phyloP scores from a whole-genome alignment of 2,113 vertebrate genomes.

The Melanotaenia duboulayi region DNA sequence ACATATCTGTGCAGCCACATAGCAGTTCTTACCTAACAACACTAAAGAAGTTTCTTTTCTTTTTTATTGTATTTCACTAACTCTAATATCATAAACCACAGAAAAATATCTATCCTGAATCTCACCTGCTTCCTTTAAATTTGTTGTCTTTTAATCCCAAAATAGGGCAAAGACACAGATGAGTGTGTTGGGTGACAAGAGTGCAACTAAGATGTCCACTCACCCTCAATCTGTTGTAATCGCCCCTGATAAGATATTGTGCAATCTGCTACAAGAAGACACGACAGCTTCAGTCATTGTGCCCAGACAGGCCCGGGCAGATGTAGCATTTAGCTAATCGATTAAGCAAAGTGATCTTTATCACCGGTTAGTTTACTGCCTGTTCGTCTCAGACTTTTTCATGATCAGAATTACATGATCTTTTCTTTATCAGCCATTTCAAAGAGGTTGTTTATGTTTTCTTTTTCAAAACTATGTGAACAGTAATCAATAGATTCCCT shows the following conservation, averaged over 20 bases:
- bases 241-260: slow-evolving; percentile 1
- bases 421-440: neutral
- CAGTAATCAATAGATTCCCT: neutral
- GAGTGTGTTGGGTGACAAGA: neutral
- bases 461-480: slow-evolving; percentile 3
- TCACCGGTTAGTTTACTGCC: neutral
- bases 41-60: neutral
- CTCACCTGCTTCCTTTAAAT: neutral
- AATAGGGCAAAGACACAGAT: slow-evolving; percentile 1
- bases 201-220: slow-evolving; percentile 38
- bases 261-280: slow-evolving; percentile 7
- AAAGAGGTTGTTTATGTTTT: slow-evolving; percentile 3
- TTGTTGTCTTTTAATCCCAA: slow-evolving; percentile 39
- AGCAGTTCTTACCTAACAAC: neutral
- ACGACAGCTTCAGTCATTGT: neutral
- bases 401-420: too few relatives aligned
- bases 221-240: slow-evolving; percentile 20
- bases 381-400: neutral
- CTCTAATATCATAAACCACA: too few relatives aligned
- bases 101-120: too few relatives aligned
- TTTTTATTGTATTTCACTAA: neutral
- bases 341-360: slow-evolving; percentile 22
- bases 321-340: slow-evolving; percentile 1
- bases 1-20: neutral
- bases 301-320: neutral